Percentiles rank a stretch among this genome's conserved stretches.
Conservation (phyloP, 2,888 invertebrate genomes). For the Mythimna pallens region DNA sequence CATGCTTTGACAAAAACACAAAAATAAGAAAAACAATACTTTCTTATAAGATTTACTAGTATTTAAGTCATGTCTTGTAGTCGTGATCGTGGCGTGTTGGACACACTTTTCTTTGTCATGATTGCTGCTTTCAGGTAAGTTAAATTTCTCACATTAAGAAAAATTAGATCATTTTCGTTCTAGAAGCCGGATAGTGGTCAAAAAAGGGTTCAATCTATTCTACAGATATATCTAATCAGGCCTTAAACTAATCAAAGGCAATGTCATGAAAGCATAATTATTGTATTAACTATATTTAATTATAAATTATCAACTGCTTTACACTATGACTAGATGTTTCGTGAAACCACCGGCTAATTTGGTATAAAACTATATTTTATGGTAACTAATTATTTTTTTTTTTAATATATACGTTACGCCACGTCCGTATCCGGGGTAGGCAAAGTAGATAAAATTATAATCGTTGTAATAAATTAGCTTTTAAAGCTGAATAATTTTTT, state of each 20-base stretch:
- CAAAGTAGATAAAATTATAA: conserved; percentile 37
- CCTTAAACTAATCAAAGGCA: conserved; percentile 74
- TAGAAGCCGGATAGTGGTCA: no score
- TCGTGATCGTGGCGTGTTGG: no score
- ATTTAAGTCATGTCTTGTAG: no score
- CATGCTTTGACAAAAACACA: no score
- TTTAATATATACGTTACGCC: neutral
- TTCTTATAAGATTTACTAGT: no score
- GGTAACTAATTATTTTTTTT: conserved; percentile 43
- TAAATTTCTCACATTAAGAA: no score
- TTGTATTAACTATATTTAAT: conserved; percentile 51
- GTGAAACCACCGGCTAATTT: conserved; percentile 54
- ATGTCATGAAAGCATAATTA: conserved; percentile 73
- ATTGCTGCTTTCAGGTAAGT: no score
- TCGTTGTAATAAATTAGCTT: conserved; percentile 47
- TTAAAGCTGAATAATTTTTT: conserved; percentile 33
- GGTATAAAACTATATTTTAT: conserved; percentile 62
- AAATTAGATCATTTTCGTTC: no score
- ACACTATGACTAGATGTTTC: conserved; percentile 55
- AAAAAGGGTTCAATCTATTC: conserved; percentile 28
- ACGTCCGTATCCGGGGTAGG: conserved; percentile 26
- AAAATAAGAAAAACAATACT: no score
- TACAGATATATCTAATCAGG: conserved; percentile 27
- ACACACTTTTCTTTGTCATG: no score
- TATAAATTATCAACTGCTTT: conserved; percentile 39